Conservation (phyloP, 2,797 vertebrate genomes). For the Argentina silus region DNA sequence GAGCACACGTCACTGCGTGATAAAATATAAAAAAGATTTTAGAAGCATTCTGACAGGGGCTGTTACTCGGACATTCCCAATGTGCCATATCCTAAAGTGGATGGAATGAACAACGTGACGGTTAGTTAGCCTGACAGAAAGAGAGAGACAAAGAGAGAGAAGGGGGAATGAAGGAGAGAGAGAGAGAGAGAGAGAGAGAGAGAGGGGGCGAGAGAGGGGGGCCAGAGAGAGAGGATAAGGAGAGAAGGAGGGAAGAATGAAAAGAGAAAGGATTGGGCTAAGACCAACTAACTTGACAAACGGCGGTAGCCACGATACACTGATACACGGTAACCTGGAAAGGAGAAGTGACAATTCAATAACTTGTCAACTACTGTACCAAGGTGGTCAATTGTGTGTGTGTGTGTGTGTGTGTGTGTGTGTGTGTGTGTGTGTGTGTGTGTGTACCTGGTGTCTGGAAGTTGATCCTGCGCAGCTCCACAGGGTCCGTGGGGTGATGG, state of each 20-base stretch:
- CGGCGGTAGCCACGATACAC: constrained; percentile 94
- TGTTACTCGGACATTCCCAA: constrained; percentile 56
- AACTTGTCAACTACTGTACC: constrained; percentile 37
- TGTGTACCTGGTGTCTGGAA: constrained; percentile 95
- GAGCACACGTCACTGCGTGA: neutral
- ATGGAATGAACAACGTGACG: constrained; percentile 50
- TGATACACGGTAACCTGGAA: constrained; percentile 90
- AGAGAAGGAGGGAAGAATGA: constrained; percentile 72
- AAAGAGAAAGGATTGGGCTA: constrained; percentile 60
- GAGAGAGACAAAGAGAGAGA: constrained; percentile 40
- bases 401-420: neutral
- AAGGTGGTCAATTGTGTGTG: neutral
- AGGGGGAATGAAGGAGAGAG: constrained; percentile 46
- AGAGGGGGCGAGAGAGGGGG: constrained; percentile 61
- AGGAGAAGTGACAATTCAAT: constrained; percentile 75
- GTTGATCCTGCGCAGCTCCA: constrained; percentile 97
- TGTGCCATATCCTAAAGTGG: constrained; percentile 58
- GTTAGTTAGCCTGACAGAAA: constrained; percentile 60
- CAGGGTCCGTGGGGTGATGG: constrained; percentile 96
- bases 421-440: neutral
- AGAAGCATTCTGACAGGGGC: constrained; percentile 36
- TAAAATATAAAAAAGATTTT: constrained; percentile 55
- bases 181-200: constrained; percentile 64
- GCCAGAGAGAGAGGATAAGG: constrained; percentile 59
- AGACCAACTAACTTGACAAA: constrained; percentile 92